Base-by-base conservation (phyloP, 2,797 vertebrate species). In the Luscinia luscinia region DNA sequence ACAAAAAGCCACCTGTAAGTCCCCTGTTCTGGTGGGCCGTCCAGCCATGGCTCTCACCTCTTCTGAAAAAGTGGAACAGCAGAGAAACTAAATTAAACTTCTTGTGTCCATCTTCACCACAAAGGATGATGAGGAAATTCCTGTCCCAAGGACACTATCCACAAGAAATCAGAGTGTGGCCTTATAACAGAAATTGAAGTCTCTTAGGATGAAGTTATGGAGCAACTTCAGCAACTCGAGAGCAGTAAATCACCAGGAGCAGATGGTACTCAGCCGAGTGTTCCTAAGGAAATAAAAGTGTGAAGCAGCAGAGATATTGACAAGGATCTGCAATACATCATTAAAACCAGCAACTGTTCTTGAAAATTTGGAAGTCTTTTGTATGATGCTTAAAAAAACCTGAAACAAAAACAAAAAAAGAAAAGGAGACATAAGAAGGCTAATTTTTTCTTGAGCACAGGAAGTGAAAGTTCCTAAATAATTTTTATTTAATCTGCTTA, bases 261-360 rank as follows among this genome's bases (percentile, higher is more conserved):
- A 98, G 97, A 98, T 97, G 97, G 97, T 96, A 94, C 95, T 96
- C 96, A 96, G 94, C 96, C 3, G 94, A 97, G 96, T 97, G 96
- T 97, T 97, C 96, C 96, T 96, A 92, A 97, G 96, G 96, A 96
- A 97, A 97, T 97, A 97, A 95, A 96, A 97, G 96, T 97, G 95
- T 97, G 97, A 98, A 98, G 96, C 92, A 94, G 89, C 88, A 94
- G 88, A 96, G 94, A 95, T 97, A 96, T 94, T 97, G 95, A 96
- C 69, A 94, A 97, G 93, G 92, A 93, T 96, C 93, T 94, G 90
- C 77, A 96, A 94, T 92, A 80, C 91, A 97, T 96, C 81, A 83
- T 77, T 89, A 97, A 97, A 96, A 91, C 59, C 78, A 94, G 92
- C 90, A 95, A 97, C 91, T 96, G 94, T 96, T 97, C 94, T 84